Percentiles rank a stretch among this genome's conserved stretches.
Evolutionary conservation across 2,888 invertebrate genomes (phyloP).

Genomic region (Synergus laeviventris): DNA sequence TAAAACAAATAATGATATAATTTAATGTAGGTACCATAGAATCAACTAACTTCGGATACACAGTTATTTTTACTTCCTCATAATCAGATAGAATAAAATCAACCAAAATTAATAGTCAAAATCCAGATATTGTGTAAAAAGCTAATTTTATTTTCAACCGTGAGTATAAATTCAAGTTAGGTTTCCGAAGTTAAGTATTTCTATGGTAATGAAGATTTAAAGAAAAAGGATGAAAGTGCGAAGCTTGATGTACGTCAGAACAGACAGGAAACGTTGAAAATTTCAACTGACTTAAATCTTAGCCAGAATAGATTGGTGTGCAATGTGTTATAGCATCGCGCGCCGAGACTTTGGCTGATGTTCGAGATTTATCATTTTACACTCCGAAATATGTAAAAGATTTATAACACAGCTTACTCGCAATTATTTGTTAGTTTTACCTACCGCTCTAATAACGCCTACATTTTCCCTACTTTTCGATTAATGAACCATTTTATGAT

Average conservation of each 20-base stretch:
- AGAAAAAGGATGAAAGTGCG: slow-evolving; percentile 51
- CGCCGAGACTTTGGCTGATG: slow-evolving; percentile 45
- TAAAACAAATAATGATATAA: slow-evolving; percentile 72
- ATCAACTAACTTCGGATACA: too few relatives aligned
- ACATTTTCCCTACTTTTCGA: slow-evolving; percentile 3
- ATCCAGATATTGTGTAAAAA: too few relatives aligned
- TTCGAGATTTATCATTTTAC: slow-evolving; percentile 32
- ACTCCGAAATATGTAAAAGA: neutral
- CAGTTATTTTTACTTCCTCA: too few relatives aligned
- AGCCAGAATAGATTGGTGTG: slow-evolving; percentile 47
- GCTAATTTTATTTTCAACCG: too few relatives aligned
- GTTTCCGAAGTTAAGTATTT: too few relatives aligned
- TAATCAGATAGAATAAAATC: too few relatives aligned
- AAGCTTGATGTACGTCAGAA: slow-evolving; percentile 51
- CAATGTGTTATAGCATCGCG: slow-evolving; percentile 70
- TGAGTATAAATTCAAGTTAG: too few relatives aligned
- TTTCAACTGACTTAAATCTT: slow-evolving; percentile 35
- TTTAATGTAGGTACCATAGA: slow-evolving; percentile 67
- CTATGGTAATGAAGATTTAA: slow-evolving; percentile 56
- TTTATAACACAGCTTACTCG: slow-evolving; percentile 17
- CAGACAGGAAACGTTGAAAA: slow-evolving; percentile 49
- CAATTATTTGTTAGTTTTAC: slow-evolving; percentile 37
- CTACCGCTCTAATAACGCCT: neutral
- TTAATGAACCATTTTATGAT: neutral
- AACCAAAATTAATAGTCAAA: too few relatives aligned